Evolutionary conservation across 2,113 vertebrate genomes (phyloP), one percentile per base, ranked within the genome.

Genomic region (Aythya baeri): DNA sequence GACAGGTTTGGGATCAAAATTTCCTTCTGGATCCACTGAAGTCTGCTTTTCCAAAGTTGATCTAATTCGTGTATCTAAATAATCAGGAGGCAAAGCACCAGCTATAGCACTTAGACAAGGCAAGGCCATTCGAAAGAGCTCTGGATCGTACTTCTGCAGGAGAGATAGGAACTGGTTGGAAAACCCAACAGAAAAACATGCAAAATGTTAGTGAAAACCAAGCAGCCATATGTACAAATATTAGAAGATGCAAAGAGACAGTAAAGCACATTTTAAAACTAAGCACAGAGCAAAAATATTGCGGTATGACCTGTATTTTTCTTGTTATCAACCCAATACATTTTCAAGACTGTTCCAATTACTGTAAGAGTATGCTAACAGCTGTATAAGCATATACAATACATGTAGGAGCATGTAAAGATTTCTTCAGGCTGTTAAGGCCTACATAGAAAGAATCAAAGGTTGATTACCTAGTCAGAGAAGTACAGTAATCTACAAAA

Each of bases 121-220:
- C 97, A 99, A 98, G 88, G 99, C 99, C 99, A 99, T 99, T 98
- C 99, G 99, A 97, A 99, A 99, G 50, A 99, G 98, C 68, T 99
- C 99, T 86, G 98, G 98, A 63, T 99, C 99, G 67, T 99, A 99
- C 97, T 99, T 99, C 99, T 99, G 98, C 88, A 97, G 95, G 41
- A 92, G 90, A 96, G 91, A 97, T 94, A 97, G 97, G 97, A 97
- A 98, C 96, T 98, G 94, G 91, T 97, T 97, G 97, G 96, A 98
- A 96, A 97, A 95, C 49, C 89, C 96, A 97, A 97, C n/a, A 97
- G 91, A 97, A 97, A 97, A 97, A 95, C 94, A 96, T 91, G 97
- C 92, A 96, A 78, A 65, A 71, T 32, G 93, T 97, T 95, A 98
- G 95, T 80, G 89, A 86, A 93, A 86, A 73, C 75, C 88, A 88